Conservation (phyloP, 2,888 invertebrate species). For the Melinaea menophilus region DNA sequence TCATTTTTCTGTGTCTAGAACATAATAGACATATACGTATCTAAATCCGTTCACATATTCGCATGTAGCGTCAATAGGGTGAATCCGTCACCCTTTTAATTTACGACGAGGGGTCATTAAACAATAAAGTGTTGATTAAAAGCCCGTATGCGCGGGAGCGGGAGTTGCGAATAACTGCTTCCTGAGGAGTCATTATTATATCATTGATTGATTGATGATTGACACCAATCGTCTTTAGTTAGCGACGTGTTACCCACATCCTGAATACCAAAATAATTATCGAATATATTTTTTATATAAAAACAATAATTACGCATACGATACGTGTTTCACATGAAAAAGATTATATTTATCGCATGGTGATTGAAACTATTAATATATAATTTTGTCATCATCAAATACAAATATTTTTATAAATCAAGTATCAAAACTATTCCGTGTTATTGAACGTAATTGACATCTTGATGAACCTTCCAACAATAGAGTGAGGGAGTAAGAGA, state of each 20-base stretch:
- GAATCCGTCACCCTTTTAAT: constrained; percentile 77
- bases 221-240: constrained; percentile 45
- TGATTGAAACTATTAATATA: too few relatives aligned
- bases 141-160: constrained; percentile 73
- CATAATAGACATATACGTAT: constrained; percentile 34
- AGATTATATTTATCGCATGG: too few relatives aligned
- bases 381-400: too few relatives aligned
- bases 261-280: background rate
- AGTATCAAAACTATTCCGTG: constrained; percentile 28
- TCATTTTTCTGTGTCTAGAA: background rate
- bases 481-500: constrained; percentile 47
- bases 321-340: too few relatives aligned
- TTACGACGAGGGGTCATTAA: constrained; percentile 77
- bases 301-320: too few relatives aligned
- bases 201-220: constrained; percentile 76
- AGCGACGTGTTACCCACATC: constrained; percentile 26
- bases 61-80: constrained; percentile 74
- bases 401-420: background rate
- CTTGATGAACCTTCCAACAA: constrained; percentile 38
- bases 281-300: too few relatives aligned
- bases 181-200: constrained; percentile 74
- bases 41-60: constrained; percentile 67
- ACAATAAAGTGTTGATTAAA: constrained; percentile 79
- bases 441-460: constrained; percentile 39
- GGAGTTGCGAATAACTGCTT: constrained; percentile 70